phyloP scores from a whole-genome alignment of 2,888 invertebrate species.

The Nineta flava region DNA sequence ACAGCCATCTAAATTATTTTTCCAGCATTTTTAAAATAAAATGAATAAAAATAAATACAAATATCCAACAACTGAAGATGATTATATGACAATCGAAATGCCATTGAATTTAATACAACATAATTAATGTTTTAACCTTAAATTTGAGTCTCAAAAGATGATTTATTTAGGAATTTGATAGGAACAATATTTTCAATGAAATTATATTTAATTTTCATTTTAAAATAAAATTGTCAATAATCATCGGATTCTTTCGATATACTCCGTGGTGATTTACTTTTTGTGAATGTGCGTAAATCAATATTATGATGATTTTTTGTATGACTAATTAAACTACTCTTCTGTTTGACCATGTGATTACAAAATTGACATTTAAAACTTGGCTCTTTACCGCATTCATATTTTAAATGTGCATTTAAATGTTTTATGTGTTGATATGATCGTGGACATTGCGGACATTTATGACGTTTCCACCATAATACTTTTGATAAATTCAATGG shows the following conservation, averaged over 20 bases:
- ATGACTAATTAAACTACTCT: constrained; percentile 24
- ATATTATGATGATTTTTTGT: constrained; percentile 7
- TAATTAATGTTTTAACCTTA: too few species aligned
- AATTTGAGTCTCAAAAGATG: too few species aligned
- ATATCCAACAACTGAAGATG: too few species aligned
- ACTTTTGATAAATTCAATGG: constrained; percentile 1
- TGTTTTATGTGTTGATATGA: constrained; percentile 20
- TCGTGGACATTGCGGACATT: constrained; percentile 16
- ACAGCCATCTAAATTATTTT: too few species aligned
- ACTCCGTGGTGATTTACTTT: neutral
- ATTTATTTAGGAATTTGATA: too few species aligned
- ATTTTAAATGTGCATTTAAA: constrained; percentile 23
- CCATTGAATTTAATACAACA: too few species aligned
- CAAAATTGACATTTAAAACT: constrained; percentile 31
- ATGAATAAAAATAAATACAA: too few species aligned
- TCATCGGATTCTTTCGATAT: too few species aligned
- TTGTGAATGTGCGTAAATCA: constrained; percentile 1
- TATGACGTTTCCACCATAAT: constrained; percentile 5
- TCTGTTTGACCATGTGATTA: constrained; percentile 25
- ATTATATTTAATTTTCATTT: too few species aligned
- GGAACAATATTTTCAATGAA: neutral
- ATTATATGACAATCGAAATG: too few species aligned
- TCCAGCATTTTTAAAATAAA: too few species aligned
- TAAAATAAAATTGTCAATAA: too few species aligned
- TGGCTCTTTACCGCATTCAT: constrained; percentile 35